These are phyloP conservation scores for Apeltes quadracus DNA, from an alignment of 2,113 vertebrate genomes.

Conservation along the genomic window DNA sequence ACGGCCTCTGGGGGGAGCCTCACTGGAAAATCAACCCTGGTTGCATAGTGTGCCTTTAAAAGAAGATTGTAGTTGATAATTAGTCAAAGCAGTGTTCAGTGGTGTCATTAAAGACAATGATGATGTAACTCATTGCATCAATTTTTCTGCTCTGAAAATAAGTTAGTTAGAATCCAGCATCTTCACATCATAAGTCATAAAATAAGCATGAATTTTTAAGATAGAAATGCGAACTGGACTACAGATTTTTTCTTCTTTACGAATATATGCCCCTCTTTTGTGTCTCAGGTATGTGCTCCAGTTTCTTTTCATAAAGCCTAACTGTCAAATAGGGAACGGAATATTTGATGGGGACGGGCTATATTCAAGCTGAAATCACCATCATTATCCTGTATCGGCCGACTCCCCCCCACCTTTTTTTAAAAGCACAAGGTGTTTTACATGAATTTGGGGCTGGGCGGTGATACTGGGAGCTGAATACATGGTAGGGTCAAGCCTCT, in stretches of 20 bases:
- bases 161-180: not conserved
- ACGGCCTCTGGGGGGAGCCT: no score
- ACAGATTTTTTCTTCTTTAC: not conserved
- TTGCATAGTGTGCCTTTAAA: no score
- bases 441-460: conserved; percentile 70
- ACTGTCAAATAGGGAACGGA: conserved; percentile 61
- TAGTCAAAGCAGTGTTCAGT: no score
- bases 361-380: conserved; percentile 77
- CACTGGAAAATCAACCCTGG: no score
- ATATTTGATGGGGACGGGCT: conserved; percentile 74
- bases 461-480: conserved; percentile 71
- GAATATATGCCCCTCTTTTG: not conserved
- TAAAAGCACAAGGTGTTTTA: conserved; percentile 76
- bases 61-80: not conserved
- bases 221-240: not conserved
- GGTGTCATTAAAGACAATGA: not conserved
- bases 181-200: not conserved
- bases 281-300: conserved; percentile 12
- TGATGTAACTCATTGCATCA: not conserved
- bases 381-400: conserved; percentile 78
- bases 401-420: conserved; percentile 50
- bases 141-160: not conserved
- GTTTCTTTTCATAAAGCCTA: conserved; percentile 26
- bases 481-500: conserved; percentile 70
- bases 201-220: not conserved